A percentile compares a stretch with the other conserved stretches of the same genome.
These are phyloP conservation scores for Cotesia typhae DNA, from an alignment of 1,140 invertebrate genomes.

Conservation along the genomic window DNA sequence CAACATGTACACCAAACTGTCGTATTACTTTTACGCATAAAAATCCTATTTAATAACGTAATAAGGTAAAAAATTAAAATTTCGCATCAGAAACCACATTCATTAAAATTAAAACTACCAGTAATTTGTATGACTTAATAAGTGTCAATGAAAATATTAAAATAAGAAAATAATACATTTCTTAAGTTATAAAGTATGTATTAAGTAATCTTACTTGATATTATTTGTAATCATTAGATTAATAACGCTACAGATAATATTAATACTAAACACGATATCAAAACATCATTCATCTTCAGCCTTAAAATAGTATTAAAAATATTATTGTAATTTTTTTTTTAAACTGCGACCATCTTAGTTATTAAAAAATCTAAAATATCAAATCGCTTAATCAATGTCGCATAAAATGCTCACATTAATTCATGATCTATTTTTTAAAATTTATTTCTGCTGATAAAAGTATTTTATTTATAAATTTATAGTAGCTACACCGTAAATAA, in stretches of 20 bases:
- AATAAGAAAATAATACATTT: neutral
- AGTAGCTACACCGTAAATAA: too few relatives aligned
- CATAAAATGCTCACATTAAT: too few relatives aligned
- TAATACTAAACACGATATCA: neutral
- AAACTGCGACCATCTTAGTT: too few relatives aligned
- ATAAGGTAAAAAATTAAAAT: neutral
- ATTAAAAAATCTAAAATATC: too few relatives aligned
- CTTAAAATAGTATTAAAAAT: neutral
- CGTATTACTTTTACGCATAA: neutral
- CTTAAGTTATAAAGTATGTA: conserved; percentile 2
- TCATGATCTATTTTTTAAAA: too few relatives aligned
- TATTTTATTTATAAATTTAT: too few relatives aligned
- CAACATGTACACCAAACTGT: neutral
- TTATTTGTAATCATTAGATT: conserved; percentile 47
- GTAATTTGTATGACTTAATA: conserved; percentile 1
- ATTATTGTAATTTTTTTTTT: too few relatives aligned
- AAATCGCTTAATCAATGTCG: too few relatives aligned
- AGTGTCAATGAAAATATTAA: conserved; percentile 2
- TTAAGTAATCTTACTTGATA: conserved; percentile 34
- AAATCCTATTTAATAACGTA: conserved; percentile 10
- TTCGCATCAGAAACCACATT: neutral
- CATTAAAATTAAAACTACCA: neutral
- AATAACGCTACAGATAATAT: conserved; percentile 32
- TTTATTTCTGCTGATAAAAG: too few relatives aligned
- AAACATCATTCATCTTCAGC: neutral